Evolutionary conservation across 2,113 vertebrate species (phyloP), one percentile per base, ranked within the genome.

Genomic region (Leptosomus discolor): DNA sequence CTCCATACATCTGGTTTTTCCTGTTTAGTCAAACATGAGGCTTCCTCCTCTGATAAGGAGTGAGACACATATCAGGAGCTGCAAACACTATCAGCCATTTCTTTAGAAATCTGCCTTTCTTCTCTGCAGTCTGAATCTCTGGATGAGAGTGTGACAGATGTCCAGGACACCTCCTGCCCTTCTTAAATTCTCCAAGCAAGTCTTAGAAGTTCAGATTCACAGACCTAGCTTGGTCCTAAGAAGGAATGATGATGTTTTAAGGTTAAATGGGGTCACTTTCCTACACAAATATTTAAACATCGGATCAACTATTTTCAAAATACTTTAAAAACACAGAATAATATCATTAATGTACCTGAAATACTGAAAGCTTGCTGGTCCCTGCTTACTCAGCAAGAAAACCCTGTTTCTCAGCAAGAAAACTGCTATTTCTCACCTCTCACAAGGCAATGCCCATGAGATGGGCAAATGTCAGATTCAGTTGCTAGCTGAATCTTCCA

Each of bases 11-110:
- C 27, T 46, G 6, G 0, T 36, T 78, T 65, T 85, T 88, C 74
- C 71, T 92, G 65, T 92, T 92, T 63, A 79, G 39, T 32, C 54
- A 65, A 87, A 76, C 27, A 71, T 30, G 9, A 96, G n/a, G 26
- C 41, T 79, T 91, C 46, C 21, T 86, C 58, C 21, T 64, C 67
- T 75, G 58, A 75, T 92, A 97, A 93, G 63, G 30, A 80, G 11
- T 17, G 23, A 77, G 41, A 69, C 23, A 63, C 26, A 20, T 32
- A 85, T 13, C 32, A 77, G 60, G 39, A 92, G 29, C 12, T 73
- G 56, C 22, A 75, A 90, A 54, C 36, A 46, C 11, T 24, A 78
- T 70, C 48, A 70, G 43, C 18, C 12, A 46, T 53, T 94, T 94
- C 74, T 89, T 81, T 58, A 75, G 48, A 79, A 92, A 75, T 91